Conservation (phyloP, 1,140 invertebrate species). For the Samia ricini region DNA sequence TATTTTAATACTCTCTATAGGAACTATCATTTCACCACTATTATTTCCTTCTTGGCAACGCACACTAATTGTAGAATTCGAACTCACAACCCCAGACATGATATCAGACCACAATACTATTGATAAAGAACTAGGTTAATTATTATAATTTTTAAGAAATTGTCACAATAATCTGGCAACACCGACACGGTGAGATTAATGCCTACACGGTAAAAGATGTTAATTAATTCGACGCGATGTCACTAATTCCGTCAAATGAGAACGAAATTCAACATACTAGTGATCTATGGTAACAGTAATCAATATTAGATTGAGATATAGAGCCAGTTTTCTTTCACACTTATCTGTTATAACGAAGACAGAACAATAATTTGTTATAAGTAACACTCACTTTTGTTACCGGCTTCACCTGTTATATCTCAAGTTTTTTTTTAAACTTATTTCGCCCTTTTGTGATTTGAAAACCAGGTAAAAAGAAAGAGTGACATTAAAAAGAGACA, state of each 20-base stretch:
- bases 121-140: too few species aligned
- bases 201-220: not conserved
- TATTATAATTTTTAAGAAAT: too few species aligned
- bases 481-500: too few species aligned
- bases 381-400: not conserved
- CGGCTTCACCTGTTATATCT: not conserved
- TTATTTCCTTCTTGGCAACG: too few species aligned
- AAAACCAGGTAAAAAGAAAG: too few species aligned
- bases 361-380: not conserved
- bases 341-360: not conserved
- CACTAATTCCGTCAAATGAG: conserved; percentile 6
- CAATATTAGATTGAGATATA: not conserved
- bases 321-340: not conserved
- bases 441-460: too few species aligned
- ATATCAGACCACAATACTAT: too few species aligned
- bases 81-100: too few species aligned
- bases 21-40: too few species aligned
- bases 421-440: not conserved
- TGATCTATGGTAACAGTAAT: not conserved
- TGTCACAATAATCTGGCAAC: not conserved
- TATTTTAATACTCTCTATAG: too few species aligned
- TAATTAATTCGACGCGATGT: not conserved
- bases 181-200: not conserved
- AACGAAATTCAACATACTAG: not conserved
- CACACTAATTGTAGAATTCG: too few species aligned